phyloP scores from a whole-genome alignment of 2,797 vertebrate species.

The Mastacembelus armatus region DNA sequence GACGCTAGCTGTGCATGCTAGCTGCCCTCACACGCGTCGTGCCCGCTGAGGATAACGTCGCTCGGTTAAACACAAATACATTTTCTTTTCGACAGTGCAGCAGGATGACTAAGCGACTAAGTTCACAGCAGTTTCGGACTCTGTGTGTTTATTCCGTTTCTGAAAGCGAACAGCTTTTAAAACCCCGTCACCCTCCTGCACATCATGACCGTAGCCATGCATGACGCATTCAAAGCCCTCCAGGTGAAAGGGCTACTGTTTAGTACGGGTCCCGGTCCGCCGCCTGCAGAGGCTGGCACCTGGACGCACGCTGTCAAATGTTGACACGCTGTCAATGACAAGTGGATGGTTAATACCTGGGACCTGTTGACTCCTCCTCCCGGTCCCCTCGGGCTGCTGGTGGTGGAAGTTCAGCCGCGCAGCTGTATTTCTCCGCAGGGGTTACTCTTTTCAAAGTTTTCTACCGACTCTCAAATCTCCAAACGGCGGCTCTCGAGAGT shows the following conservation, averaged over 20 bases:
- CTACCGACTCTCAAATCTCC: slow-evolving; percentile 40
- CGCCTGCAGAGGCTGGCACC: background rate
- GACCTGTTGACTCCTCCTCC: slow-evolving; percentile 87
- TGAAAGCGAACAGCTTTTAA: background rate
- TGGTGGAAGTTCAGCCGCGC: slow-evolving; percentile 69
- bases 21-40: slow-evolving; percentile 15
- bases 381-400: slow-evolving; percentile 51
- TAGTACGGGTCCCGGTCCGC: background rate
- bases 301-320: slow-evolving; percentile 63
- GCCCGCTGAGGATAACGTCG: background rate
- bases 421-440: slow-evolving; percentile 60
- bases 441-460: slow-evolving; percentile 66
- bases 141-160: background rate
- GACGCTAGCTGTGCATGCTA: slow-evolving; percentile 51
- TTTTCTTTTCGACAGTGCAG: background rate
- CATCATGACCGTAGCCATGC: slow-evolving; percentile 4
- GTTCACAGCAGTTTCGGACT: slow-evolving; percentile 31
- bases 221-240: slow-evolving; percentile 36
- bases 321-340: slow-evolving; percentile 76
- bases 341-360: slow-evolving; percentile 80
- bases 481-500: slow-evolving; percentile 24
- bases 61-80: background rate
- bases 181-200: slow-evolving; percentile 24
- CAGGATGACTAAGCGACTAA: slow-evolving; percentile 8
- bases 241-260: slow-evolving; percentile 18